Evolutionary conservation across 2,113 vertebrate species (phyloP), one percentile per base, ranked within the genome.

Genomic region (Talpa occidentalis): DNA sequence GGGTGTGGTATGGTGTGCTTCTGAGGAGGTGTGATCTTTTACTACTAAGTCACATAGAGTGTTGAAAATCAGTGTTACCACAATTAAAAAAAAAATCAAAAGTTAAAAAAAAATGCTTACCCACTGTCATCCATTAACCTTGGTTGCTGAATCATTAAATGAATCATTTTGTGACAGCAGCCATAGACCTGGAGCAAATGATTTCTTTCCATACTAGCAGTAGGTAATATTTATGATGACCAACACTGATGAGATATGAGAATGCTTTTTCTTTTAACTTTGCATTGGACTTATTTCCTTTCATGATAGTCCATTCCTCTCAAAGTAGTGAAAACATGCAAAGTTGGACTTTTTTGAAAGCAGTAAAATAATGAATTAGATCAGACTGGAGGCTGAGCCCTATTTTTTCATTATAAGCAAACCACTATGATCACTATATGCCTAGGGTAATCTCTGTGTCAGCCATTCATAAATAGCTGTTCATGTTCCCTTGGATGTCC

Each of bases 201-300:
- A 79, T 10, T 74, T 67, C 69, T 86, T 66, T 90, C 6, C 42
- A 64, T 56, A 85, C 32, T 37, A 56, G 12, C 1, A 52, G 28
- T 74, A n/a, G 21, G 32, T 37, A 42, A 30, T 2, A 37, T 95
- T 82, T 56, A 15, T 15, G 66, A 28, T 52, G 69, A 42, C 21
- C 30, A 74, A 92, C 81, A 60, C 3, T 21, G 11, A 83, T 74
- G 14, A 74, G 44, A 74, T 47, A 47, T 79, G 17, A 79, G 52
- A 89, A 84, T 44, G 28, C 52, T 52, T 90, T 67, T 44, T 54
- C 52, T 22, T 22, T 42, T 64, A n/a, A 91, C 81, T 32, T 60
- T 81, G 52, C 22, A 66, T 60, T 76, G 89, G 40, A 70, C 32
- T 67, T 91, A 72, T 93, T 94, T 77, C 35, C 32, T 67, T 35